Base-by-base conservation (phyloP, 1,140 invertebrate genomes). In the Aplysia californica region DNA sequence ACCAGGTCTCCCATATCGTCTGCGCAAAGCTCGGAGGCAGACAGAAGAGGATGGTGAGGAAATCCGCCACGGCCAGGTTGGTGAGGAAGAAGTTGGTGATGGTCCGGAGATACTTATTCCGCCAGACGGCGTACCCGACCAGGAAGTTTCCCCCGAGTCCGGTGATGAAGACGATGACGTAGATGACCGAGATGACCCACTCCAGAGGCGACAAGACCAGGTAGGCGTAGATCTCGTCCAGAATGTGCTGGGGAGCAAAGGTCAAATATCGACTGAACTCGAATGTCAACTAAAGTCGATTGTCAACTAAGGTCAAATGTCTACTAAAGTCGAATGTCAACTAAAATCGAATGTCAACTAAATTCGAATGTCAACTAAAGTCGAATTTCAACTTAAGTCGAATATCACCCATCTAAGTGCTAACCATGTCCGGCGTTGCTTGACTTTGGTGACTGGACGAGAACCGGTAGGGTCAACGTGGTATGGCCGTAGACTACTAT, bases 11-110 rank as follows among this genome's bases (percentile, higher is more conserved):
- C 0, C 95, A 95, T 2, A 97, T 93, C 88, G 97, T 96, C 94
- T 84, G 81, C 20, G 96, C 87, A 10, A 97, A 93, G 0, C 95
- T 95, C 0, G 95, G 93, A 0, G 96, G 96, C 72, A 97, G 90
- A 86, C 96, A 97, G 70, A 97, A 92, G 15, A 97, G 83, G 67
- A 97, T 93, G 44, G 98, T 96, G 84, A 98, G 91, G 76, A 98
- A 94, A 88, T 98, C 96, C 0, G 96, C 96, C 0, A 96, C 91
- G 0, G 96, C 96, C 80, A 98, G 89, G 86, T 97, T 98, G 5
- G 96, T 95, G 79, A 98, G 95, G 88, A 97, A 96, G 85, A 95
- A 96, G 90, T 97, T 97, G 0, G 96, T 97, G 15, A 96, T 95
- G 85, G 95, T 96, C 41, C 95, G 90, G 94, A 98, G 96, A 0